Evolutionary conservation across 2,888 invertebrate species (phyloP), one percentile per base, ranked within the genome.

Genomic region (Polietes domitor): DNA sequence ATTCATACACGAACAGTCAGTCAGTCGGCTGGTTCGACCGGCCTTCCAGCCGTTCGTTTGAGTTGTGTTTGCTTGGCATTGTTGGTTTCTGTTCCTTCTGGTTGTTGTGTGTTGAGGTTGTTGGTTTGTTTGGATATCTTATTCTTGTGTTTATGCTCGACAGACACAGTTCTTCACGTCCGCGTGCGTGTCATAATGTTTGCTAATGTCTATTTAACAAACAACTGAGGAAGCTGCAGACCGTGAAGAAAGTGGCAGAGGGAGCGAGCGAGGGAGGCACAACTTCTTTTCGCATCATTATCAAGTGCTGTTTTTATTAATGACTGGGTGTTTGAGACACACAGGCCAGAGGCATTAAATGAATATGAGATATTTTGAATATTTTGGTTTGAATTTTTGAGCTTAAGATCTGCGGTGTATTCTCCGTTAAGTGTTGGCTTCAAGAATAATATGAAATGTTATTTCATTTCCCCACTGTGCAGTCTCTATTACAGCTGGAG

Each of bases 101-200:
- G 2, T 19, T 50, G 50, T 19, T 50, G 50, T 47, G n/a, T 55
- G 55, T 21, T 19, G 55, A 55, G 5, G n/a, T 6, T 55, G 55
- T 24, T 55, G 55, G 5, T 24, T 55, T 21, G n/a, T 55, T 55
- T 55, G 55, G 5, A 17, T 50, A 50, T 55, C 55, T 24, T 55
- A 2, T 55, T 19, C 24, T 19, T 21, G 24, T 50, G n/a, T 19
- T n/a, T 50, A 50, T 50, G 5, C 50, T 47, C 12, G n/a, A 47
- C 12, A 12, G 17, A 19, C 2, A 50, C n/a, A 19, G n/a, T 50
- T n/a, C 6, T n/a, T n/a, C n/a, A 1, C 9, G 55, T 19, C 55
- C 21, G 24, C 24, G 55, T 55, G 9, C 55, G 55, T 55, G 55
- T 55, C 55, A 55, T 55, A 55, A 55, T 55, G 55, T 55, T 55